phyloP scores from a whole-genome alignment of 2,888 invertebrate genomes.

The Phengaris alcon region DNA sequence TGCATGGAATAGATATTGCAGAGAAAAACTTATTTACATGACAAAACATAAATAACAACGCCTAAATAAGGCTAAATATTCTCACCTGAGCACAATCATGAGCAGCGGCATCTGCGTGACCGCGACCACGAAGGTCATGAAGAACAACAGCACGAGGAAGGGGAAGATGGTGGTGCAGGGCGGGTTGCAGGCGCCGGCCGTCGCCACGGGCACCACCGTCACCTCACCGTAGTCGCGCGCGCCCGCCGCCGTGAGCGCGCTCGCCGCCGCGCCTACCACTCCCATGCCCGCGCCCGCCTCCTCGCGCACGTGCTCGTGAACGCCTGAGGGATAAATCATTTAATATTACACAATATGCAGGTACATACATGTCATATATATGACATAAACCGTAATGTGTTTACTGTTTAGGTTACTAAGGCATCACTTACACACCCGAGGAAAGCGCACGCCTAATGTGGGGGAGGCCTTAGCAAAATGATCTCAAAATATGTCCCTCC shows the following conservation, averaged over 20 bases:
- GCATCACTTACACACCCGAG: no score
- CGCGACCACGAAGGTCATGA: constrained; percentile 97
- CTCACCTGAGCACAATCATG: constrained; percentile 93
- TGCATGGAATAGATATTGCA: no score
- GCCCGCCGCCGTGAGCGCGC: constrained; percentile 74
- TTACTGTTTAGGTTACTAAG: no score
- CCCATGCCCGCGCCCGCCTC: constrained; percentile 58
- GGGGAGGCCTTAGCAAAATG: no score
- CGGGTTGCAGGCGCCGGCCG: constrained; percentile 93
- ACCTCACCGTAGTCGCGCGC: constrained; percentile 88
- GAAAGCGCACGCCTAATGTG: no score
- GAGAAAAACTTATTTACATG: no score
- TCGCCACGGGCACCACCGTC: constrained; percentile 93
- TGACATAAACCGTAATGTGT: no score
- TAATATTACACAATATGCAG: background rate
- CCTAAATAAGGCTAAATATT: background rate
- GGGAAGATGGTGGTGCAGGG: constrained; percentile 95
- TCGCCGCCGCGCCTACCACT: constrained; percentile 77
- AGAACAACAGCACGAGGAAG: constrained; percentile 94
- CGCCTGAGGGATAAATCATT: constrained; percentile 47
- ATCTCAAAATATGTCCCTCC: no score
- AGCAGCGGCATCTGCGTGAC: constrained; percentile 97
- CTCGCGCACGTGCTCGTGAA: constrained; percentile 61
- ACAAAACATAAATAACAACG: no score
- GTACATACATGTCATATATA: no score